A percentile compares a stretch with the other conserved stretches of the same genome.
phyloP scores from a whole-genome alignment of 1,140 invertebrate species.

The Drosophila albomicans region DNA sequence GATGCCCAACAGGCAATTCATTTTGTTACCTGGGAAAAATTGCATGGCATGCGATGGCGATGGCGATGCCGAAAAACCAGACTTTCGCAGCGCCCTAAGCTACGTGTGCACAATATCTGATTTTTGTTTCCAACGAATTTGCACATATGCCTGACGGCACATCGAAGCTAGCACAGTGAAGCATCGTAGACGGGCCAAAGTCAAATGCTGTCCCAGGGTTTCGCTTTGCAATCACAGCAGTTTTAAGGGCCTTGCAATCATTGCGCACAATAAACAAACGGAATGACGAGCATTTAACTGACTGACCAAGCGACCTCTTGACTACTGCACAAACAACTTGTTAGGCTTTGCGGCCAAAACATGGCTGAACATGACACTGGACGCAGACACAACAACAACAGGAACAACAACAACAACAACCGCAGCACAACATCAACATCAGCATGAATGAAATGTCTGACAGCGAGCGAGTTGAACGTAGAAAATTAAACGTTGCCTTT shows the following conservation, averaged over 20 bases:
- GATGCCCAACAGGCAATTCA: constrained; percentile 70
- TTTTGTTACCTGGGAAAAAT: constrained; percentile 82
- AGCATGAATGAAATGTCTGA: constrained; percentile 8
- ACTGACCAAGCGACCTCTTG: constrained; percentile 48
- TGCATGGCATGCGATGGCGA: constrained; percentile 61
- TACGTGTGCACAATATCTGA: constrained; percentile 82
- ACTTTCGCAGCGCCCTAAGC: constrained; percentile 54
- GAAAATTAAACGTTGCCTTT: constrained; percentile 59
- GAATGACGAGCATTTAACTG: constrained; percentile 81
- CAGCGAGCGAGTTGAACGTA: background rate
- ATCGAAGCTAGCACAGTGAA: background rate
- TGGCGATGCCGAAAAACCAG: constrained; percentile 51
- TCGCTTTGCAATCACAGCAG: constrained; percentile 70
- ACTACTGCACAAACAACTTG: constrained; percentile 58
- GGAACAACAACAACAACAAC: background rate
- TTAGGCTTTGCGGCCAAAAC: constrained; percentile 56
- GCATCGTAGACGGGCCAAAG: constrained; percentile 59
- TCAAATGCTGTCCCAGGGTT: constrained; percentile 36
- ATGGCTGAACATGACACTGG: constrained; percentile 48
- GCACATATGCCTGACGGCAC: constrained; percentile 58
- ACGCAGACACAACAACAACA: constrained; percentile 17
- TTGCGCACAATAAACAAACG: constrained; percentile 79
- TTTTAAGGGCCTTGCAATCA: constrained; percentile 75
- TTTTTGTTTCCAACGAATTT: constrained; percentile 82
- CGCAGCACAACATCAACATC: constrained; percentile 19